These are phyloP conservation scores for Leucoraja erinaceus DNA, from an alignment of 2,113 vertebrate species.

Conservation along the genomic window DNA sequence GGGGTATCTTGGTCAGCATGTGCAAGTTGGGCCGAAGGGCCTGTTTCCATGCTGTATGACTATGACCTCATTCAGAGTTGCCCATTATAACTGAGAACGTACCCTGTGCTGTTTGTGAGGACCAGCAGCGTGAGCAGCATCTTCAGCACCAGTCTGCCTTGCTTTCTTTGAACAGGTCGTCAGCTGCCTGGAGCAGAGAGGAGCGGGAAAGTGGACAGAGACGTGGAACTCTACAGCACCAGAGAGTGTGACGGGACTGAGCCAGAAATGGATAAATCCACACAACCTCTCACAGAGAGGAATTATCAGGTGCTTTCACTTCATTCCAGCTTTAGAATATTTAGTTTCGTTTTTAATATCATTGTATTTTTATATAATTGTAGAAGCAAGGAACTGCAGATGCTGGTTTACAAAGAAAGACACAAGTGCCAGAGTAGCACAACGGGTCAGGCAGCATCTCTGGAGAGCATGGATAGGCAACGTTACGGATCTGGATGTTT, in stretches of 20 bases:
- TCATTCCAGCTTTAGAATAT: too few relatives aligned
- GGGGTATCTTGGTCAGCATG: too few relatives aligned
- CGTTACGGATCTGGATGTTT: too few relatives aligned
- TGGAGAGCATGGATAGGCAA: too few relatives aligned
- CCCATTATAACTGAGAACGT: background rate
- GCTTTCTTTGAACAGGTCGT: conserved; percentile 48
- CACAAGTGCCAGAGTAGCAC: too few relatives aligned
- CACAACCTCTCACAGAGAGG: conserved; percentile 49
- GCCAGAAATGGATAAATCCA: conserved; percentile 59
- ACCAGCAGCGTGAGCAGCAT: background rate
- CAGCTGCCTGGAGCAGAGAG: conserved; percentile 54
- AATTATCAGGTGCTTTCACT: conserved; percentile 37
- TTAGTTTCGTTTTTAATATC: too few relatives aligned
- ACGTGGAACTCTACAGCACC: conserved; percentile 50
- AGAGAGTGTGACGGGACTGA: conserved; percentile 62
- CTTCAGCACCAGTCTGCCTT: background rate
- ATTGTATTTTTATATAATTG: too few relatives aligned
- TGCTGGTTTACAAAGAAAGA: too few relatives aligned
- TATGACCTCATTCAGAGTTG: background rate
- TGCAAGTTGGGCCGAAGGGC: too few relatives aligned
- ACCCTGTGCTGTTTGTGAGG: background rate
- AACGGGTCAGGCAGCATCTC: too few relatives aligned
- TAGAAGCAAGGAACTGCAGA: too few relatives aligned
- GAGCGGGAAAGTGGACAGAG: conserved; percentile 46
- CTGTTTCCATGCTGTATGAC: too few relatives aligned